These are phyloP conservation scores for Micromys minutus DNA, from an alignment of 2,113 vertebrate species.

Conservation along the genomic window DNA sequence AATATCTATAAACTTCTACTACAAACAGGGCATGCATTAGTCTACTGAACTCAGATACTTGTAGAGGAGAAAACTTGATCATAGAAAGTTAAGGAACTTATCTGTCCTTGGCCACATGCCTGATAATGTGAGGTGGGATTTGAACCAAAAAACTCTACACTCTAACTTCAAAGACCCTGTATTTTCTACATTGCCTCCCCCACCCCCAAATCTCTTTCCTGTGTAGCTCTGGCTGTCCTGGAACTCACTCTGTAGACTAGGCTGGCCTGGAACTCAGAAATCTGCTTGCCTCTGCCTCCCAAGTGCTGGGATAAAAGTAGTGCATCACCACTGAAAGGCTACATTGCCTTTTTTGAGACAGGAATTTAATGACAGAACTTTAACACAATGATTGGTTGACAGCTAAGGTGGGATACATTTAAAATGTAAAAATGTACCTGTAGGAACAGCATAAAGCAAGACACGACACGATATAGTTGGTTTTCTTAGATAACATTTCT, in stretches of 20 bases:
- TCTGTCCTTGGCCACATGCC: neutral
- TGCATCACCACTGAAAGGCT: neutral
- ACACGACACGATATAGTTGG: neutral
- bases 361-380: slow-evolving; percentile 22
- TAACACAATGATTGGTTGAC: neutral
- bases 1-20: slow-evolving; percentile 28
- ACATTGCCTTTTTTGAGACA: neutral
- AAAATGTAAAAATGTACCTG: neutral
- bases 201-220: neutral
- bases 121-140: neutral
- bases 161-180: neutral
- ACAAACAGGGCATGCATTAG: neutral
- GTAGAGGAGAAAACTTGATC: slow-evolving; percentile 19
- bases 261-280: neutral
- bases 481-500: slow-evolving; percentile 30
- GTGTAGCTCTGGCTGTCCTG: neutral
- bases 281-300: neutral
- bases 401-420: neutral
- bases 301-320: neutral
- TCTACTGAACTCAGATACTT: neutral
- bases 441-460: neutral
- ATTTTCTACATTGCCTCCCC: neutral
- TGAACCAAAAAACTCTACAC: neutral
- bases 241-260: neutral
- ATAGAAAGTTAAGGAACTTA: slow-evolving; percentile 21